phyloP scores from a whole-genome alignment of 2,888 invertebrate genomes.

The Dione vanillae region DNA sequence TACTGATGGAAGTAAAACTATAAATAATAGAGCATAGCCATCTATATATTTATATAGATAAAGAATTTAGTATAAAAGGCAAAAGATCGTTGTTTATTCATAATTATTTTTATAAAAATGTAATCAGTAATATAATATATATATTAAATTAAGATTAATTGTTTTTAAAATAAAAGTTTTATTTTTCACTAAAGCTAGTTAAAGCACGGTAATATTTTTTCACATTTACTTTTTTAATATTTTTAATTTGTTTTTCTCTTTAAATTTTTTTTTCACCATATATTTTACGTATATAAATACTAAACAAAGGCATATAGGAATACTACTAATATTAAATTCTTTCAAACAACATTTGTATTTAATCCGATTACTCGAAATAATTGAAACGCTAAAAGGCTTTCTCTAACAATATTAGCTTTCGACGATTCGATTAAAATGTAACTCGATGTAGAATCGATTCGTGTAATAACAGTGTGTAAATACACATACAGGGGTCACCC shows the following conservation, averaged over 20 bases:
- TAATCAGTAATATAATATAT: no score
- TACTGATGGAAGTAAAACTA: background rate
- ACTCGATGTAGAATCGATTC: constrained; percentile 10
- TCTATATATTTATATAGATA: background rate
- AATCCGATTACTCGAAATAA: constrained; percentile 9
- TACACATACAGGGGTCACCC: constrained; percentile 34
- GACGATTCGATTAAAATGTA: constrained; percentile 14
- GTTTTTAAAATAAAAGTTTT: no score
- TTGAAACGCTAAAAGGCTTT: constrained; percentile 20
- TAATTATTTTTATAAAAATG: background rate
- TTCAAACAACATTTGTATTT: background rate
- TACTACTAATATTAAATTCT: background rate
- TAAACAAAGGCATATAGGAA: background rate
- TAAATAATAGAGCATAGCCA: background rate
- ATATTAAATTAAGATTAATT: no score
- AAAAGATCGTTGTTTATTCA: background rate
- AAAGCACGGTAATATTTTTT: no score
- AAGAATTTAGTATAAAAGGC: background rate
- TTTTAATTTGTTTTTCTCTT: background rate
- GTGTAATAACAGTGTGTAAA: constrained; percentile 21
- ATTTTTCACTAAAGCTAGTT: no score
- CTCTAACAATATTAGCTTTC: constrained; percentile 13
- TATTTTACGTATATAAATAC: background rate
- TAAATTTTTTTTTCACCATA: no score
- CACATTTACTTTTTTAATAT: no score